Percentiles rank a stretch among this genome's conserved stretches.
Evolutionary conservation across 2,113 vertebrate species (phyloP).

Genomic region (Anolis sagrei): DNA sequence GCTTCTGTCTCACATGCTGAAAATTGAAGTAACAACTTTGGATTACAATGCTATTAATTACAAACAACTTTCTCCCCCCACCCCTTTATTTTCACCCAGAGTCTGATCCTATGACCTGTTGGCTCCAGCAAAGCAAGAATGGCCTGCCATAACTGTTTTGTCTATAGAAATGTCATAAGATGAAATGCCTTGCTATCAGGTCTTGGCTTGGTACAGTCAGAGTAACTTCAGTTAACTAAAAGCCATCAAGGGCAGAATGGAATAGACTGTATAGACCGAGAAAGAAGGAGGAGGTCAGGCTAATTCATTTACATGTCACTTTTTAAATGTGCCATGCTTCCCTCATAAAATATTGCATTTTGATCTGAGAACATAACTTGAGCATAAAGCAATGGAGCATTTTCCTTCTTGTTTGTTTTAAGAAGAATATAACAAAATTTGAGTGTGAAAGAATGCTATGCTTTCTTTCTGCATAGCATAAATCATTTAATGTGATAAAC

Average conservation of each 20-base stretch:
- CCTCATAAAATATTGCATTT: background rate
- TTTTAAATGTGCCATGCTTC: background rate
- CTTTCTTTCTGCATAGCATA: no score
- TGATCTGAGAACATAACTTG: background rate
- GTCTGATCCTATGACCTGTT: background rate
- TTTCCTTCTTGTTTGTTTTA: no score
- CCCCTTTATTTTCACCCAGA: background rate
- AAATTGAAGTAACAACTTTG: conserved; percentile 67
- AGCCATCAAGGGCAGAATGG: background rate
- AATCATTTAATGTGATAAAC: no score
- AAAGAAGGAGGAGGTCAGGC: no score
- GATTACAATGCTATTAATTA: conserved; percentile 51
- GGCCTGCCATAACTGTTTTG: background rate
- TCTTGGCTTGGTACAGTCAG: background rate
- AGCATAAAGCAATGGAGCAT: background rate
- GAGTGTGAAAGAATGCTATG: no score
- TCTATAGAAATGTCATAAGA: background rate
- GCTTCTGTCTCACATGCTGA: conserved; percentile 91
- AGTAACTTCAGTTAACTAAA: background rate
- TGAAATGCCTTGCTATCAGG: background rate
- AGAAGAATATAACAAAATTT: no score
- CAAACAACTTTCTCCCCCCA: background rate
- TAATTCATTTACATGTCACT: background rate
- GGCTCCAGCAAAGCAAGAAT: background rate
- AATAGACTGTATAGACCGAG: background rate